A percentile compares a stretch with the other conserved stretches of the same genome.
Evolutionary conservation across 1,140 invertebrate species (phyloP).

Genomic region (Parasteatoda tepidariorum): DNA sequence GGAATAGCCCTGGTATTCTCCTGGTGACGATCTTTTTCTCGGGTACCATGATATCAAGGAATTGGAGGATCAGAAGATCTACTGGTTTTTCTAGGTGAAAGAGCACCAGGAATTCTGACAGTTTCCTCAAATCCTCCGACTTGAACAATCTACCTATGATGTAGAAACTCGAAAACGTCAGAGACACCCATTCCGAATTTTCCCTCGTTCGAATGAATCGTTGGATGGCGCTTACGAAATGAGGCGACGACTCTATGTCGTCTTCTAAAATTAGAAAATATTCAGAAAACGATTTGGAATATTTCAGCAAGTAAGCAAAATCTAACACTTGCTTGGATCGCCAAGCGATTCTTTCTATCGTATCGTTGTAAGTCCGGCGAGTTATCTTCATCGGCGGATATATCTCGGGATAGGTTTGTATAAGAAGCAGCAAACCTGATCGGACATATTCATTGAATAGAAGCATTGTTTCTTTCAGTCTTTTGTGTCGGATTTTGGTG

Average conservation of each 20-base stretch:
- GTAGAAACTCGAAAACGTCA: conserved; percentile 93
- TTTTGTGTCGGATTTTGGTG: background rate
- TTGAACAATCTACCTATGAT: conserved; percentile 78
- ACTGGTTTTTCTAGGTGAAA: conserved; percentile 97
- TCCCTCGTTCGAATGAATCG: conserved; percentile 78
- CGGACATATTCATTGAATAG: conserved; percentile 79
- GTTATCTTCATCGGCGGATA: conserved; percentile 81
- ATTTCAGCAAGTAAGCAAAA: conserved; percentile 94
- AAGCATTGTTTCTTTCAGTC: conserved; percentile 12
- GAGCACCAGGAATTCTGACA: conserved; percentile 93
- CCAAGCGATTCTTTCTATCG: conserved; percentile 88
- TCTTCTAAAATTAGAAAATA: conserved; percentile 87
- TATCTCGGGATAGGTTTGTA: conserved; percentile 83
- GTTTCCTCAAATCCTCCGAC: conserved; percentile 80
- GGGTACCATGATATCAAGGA: conserved; percentile 72
- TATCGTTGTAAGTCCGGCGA: conserved; percentile 84
- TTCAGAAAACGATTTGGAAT: conserved; percentile 77
- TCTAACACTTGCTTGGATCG: conserved; percentile 96
- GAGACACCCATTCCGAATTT: conserved; percentile 81
- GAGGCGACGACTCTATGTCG: conserved; percentile 87
- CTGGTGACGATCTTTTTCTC: conserved; percentile 90
- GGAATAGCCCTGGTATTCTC: conserved; percentile 92
- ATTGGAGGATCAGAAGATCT: conserved; percentile 93
- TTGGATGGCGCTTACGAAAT: conserved; percentile 88
- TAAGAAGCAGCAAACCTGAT: conserved; percentile 86